Evolutionary conservation across 2,113 vertebrate species (phyloP).

Genomic region (Cyprinodon brontotheroides): DNA sequence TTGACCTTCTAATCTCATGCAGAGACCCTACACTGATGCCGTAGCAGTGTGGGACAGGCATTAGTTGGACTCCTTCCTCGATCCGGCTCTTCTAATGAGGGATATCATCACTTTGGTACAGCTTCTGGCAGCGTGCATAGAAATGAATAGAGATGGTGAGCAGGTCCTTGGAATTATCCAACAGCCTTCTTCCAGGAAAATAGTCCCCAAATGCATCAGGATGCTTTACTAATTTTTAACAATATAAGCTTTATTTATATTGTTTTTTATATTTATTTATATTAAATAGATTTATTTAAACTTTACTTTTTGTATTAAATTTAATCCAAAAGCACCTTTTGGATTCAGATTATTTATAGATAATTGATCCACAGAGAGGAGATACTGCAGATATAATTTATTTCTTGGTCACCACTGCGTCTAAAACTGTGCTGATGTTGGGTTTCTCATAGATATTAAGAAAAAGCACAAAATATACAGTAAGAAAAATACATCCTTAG

Average conservation of each 20-base stretch:
- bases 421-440: conserved; percentile 45
- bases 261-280: conserved; percentile 35
- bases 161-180: conserved; percentile 64
- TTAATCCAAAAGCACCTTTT: conserved; percentile 66
- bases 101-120: conserved; percentile 77
- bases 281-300: no score
- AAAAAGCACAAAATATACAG: conserved; percentile 35
- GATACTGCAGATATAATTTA: background rate
- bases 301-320: conserved; percentile 12
- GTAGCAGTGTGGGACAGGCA: conserved; percentile 60
- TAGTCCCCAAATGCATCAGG: conserved; percentile 66
- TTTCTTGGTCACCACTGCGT: conserved; percentile 45
- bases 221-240: conserved; percentile 72
- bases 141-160: conserved; percentile 66
- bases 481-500: conserved; percentile 41
- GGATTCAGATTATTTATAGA: conserved; percentile 59
- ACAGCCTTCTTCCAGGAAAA: conserved; percentile 63
- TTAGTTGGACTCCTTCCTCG: conserved; percentile 75
- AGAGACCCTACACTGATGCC: conserved; percentile 62
- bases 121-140: conserved; percentile 72
- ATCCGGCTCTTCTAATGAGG: conserved; percentile 78
- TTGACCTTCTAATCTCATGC: conserved; percentile 71
- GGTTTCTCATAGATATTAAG: conserved; percentile 34
- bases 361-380: conserved; percentile 57
- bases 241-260: conserved; percentile 69